Base-by-base conservation (phyloP, 92 coral and sea anemone genomes). In the Zoanthus solanderi region DNA sequence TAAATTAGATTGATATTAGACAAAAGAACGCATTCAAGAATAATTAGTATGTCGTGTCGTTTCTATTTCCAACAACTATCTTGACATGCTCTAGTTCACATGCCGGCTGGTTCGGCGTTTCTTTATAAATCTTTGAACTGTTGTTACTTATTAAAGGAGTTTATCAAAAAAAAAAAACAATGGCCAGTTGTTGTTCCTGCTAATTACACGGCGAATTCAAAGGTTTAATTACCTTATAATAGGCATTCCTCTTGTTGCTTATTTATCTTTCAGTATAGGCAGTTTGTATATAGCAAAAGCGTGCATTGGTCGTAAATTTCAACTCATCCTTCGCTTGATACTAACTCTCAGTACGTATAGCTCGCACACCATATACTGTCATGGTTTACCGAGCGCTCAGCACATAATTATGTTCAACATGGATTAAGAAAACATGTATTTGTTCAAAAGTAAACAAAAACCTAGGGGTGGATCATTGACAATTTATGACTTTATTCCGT, bases 181-280 rank as follows among this genome's bases (percentile, higher is more conserved):
- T 44, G 30, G 66, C n/a, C 16, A 29, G 75, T 52, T 69, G 85
- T 81, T 81, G 85, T 81, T 81, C 60, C 32, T 65, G 66, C 60
- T 81, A 81, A 81, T 81, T 81, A 67, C 75, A 31, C 63, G 58
- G 63, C 85, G 63, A 66, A 69, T 66, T 81, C 56, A 65, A 73
- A 66, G 73, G 56, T 81, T 44, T 81, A 81, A 81, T 81, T 81
- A 67, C 85, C 44, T 66, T 81, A 65, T 66, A 81, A 81, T 81
- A 81, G 46, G 85, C 85, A 81, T 81, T 81, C 75, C 14, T 69
- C 74, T 79, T 79, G 58, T 81, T 81, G 37, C 47, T 63, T 16
- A 17, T 31, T 42, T 65, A 28, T 81, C n/a, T 47, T 69, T 30
- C 63, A 67, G 45, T 66, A 46, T 45, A 37, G 14, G 17, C 74